Evolutionary conservation across 2,888 invertebrate species (phyloP), one percentile per base, ranked within the genome.

Genomic region (Hecatera dysodea): DNA sequence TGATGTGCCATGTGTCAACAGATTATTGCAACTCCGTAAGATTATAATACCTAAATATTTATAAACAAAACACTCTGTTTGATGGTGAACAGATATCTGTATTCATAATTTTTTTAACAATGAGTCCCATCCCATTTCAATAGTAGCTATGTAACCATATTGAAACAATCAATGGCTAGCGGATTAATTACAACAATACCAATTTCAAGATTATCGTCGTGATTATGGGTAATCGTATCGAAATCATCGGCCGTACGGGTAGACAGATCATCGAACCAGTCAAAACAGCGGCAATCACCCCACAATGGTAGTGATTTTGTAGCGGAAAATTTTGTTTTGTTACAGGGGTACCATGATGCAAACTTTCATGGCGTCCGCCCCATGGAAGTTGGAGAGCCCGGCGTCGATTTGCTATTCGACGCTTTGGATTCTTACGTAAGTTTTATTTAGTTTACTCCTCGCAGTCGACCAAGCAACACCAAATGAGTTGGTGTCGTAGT

Each of bases 301-400:
- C 19, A 36, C 24, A 24, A n/a, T n/a, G n/a, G n/a, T n/a, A n/a
- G 64, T 69, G 24, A 61, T 22, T 33, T 52, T 46, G 0, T 29
- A 67, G 12, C 29, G 36, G 56, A 60, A 66, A 77, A 63, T 29
- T 36, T 52, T 77, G n/a, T 48, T 67, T 80, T 67, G 66, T 80
- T 75, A 56, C 72, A 81, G 81, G 80, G 67, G 1, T 50, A 63
- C 9, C 55, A 75, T 24, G 53, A 75, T 53, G 82, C 68, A 60
- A 33, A 48, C 52, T 82, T 66, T 50, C 62, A 61, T 19, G 42
- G n/a, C 39, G 39, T 39, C 15, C 39, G 19, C 44, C 19, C 17
- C 19, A 44, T 44, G 44, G 44, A 44, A 17, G 44, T 19, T 19
- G 46, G 44, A 52, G 50, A 44, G 46, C 55, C 65, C 53, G 53